Conservation (phyloP, 2,888 invertebrate genomes). For the Gerris lacustris region DNA sequence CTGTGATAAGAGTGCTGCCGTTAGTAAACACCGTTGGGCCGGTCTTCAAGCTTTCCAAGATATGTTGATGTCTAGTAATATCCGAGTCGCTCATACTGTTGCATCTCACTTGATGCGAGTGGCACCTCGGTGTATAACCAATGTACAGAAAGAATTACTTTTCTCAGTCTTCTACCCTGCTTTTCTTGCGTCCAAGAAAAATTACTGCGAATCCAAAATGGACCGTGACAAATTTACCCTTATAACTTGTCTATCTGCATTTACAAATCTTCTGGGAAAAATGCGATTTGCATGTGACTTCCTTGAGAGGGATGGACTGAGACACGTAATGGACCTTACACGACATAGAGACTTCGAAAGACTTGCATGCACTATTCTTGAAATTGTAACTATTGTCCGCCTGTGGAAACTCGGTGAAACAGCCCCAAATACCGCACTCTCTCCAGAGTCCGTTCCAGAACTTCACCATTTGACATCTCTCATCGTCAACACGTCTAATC, state of each 20-base stretch:
- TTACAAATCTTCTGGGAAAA: conserved; percentile 46
- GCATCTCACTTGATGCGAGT: conserved; percentile 48
- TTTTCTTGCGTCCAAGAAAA: conserved; percentile 44
- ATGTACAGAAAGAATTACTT: conserved; percentile 46
- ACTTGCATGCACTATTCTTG: conserved; percentile 48
- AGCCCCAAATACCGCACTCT: background rate
- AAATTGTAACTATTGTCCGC: conserved; percentile 48
- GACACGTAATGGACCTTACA: conserved; percentile 44
- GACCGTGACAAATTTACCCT: conserved; percentile 47
- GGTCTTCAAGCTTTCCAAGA: conserved; percentile 35
- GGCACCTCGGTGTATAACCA: conserved; percentile 43
- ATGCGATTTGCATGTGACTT: conserved; percentile 47
- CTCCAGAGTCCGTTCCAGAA: conserved; percentile 18
- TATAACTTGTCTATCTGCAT: conserved; percentile 48
- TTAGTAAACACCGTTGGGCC: conserved; percentile 26
- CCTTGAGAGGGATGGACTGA: conserved; percentile 44
- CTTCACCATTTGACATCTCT: conserved; percentile 18
- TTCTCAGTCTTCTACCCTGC: conserved; percentile 50
- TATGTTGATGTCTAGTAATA: conserved; percentile 44
- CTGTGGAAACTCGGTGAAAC: conserved; percentile 39
- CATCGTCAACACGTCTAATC: conserved; percentile 18
- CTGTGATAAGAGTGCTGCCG: conserved; percentile 23
- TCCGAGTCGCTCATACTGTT: conserved; percentile 44
- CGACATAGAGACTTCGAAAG: conserved; percentile 45
- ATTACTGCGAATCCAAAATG: conserved; percentile 40